Evolutionary conservation across 2,797 vertebrate genomes (phyloP).

Genomic region (Pangasius larnaudii): DNA sequence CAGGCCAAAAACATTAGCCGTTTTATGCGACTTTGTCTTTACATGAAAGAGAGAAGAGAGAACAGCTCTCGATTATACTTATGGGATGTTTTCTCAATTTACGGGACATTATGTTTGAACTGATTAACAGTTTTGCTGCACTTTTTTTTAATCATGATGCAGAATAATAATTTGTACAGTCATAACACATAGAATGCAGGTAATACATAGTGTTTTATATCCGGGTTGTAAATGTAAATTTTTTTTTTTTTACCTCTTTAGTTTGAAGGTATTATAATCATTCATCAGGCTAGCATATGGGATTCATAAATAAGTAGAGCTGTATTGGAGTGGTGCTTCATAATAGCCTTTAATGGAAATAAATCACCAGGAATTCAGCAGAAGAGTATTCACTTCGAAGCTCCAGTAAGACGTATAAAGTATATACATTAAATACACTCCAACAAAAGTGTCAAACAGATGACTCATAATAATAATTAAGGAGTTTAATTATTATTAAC

Average conservation of each 20-base stretch:
- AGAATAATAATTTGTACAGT: background rate
- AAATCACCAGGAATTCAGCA: background rate
- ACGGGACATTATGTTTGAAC: background rate
- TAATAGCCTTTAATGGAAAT: background rate
- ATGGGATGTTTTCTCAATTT: background rate
- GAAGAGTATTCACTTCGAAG: background rate
- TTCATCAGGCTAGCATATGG: background rate
- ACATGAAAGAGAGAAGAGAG: background rate
- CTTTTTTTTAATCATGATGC: background rate
- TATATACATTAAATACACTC: background rate
- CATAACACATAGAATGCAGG: background rate
- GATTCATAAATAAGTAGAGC: background rate
- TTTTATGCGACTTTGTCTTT: background rate
- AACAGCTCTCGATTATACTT: background rate
- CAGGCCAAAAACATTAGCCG: background rate
- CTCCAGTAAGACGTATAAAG: background rate
- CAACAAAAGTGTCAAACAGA: background rate
- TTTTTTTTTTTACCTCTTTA: slow-evolving; percentile 1
- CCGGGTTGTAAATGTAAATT: too few relatives aligned
- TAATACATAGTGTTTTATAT: background rate
- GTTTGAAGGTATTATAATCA: background rate
- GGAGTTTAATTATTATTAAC: too few relatives aligned
- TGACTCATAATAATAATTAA: background rate
- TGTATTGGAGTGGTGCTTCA: background rate
- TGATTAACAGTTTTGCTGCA: background rate